Evolutionary conservation across 2,113 vertebrate genomes (phyloP).

Genomic region (Callipepla californica): DNA sequence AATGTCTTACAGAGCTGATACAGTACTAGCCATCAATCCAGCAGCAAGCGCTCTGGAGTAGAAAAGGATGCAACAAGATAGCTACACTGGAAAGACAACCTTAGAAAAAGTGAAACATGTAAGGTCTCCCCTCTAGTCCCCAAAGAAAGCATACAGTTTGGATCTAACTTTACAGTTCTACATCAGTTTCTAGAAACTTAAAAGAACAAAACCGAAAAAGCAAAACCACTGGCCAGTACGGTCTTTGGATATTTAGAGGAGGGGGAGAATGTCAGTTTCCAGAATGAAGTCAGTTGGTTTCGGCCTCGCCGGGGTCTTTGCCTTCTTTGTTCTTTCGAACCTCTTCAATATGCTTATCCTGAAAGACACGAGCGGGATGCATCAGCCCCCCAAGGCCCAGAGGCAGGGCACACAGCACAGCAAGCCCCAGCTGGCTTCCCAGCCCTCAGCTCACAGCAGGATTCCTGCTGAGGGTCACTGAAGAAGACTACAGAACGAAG

Average conservation of each 20-base stretch:
- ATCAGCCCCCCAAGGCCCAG: background rate
- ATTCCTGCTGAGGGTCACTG: rapidly evolving
- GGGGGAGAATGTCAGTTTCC: constrained; percentile 80
- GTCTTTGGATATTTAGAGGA: constrained; percentile 88
- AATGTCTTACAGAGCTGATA: constrained; percentile 81
- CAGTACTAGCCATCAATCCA: constrained; percentile 81
- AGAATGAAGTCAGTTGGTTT: constrained; percentile 77
- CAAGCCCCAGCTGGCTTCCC: background rate
- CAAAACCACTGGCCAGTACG: constrained; percentile 86
- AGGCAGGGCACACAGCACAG: background rate
- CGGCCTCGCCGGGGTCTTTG: constrained; percentile 88
- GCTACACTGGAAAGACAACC: constrained; percentile 86
- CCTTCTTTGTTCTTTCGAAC: constrained; percentile 94
- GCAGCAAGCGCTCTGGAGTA: constrained; percentile 75
- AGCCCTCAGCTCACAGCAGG: background rate
- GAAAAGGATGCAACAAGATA: constrained; percentile 85
- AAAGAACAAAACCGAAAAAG: constrained; percentile 80
- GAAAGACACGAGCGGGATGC: constrained; percentile 1
- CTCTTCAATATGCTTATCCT: constrained; percentile 97
- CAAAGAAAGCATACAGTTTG: constrained; percentile 80
- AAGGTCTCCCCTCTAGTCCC: constrained; percentile 81
- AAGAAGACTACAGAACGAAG: background rate
- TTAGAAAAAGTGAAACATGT: constrained; percentile 84
- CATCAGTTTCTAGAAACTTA: constrained; percentile 81
- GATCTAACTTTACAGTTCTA: constrained; percentile 82